phyloP scores from a whole-genome alignment of 2,113 vertebrate genomes.

The Neogobius melanostomus region DNA sequence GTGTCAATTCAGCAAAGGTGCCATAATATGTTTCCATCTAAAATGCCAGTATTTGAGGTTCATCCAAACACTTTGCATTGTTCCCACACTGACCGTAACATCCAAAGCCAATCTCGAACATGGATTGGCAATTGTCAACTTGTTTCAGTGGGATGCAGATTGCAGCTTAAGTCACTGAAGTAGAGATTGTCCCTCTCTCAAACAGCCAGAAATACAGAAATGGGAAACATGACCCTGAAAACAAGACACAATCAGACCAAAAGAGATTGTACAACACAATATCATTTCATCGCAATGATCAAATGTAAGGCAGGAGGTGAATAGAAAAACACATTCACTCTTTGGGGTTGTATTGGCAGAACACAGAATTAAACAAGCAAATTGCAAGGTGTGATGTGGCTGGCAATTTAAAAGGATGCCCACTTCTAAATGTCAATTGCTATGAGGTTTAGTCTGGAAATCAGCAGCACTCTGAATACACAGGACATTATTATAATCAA shows the following conservation, averaged over 20 bases:
- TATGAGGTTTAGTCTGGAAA: no score
- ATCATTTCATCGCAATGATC: constrained; percentile 34
- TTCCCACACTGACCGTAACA: neutral
- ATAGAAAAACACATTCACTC: constrained; percentile 25
- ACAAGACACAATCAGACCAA: constrained; percentile 24
- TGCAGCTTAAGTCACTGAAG: constrained; percentile 23
- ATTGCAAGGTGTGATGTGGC: no score
- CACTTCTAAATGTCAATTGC: no score
- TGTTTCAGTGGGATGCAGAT: constrained; percentile 27
- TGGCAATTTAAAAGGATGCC: no score
- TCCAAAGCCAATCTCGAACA: constrained; percentile 11
- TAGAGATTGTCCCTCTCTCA: constrained; percentile 21
- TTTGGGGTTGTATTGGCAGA: constrained; percentile 2
- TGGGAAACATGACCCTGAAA: constrained; percentile 43
- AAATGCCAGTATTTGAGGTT: neutral
- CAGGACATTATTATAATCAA: no score
- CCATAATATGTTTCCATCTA: constrained; percentile 12
- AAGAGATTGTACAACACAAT: constrained; percentile 15
- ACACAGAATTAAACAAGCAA: neutral
- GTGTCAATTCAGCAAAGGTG: constrained; percentile 16
- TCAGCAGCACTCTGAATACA: no score
- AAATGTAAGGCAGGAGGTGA: constrained; percentile 16
- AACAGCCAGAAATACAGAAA: constrained; percentile 24
- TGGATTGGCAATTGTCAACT: neutral
- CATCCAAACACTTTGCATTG: constrained; percentile 1